Conservation (phyloP, 1,140 invertebrate genomes). For the Papilio dardanus region DNA sequence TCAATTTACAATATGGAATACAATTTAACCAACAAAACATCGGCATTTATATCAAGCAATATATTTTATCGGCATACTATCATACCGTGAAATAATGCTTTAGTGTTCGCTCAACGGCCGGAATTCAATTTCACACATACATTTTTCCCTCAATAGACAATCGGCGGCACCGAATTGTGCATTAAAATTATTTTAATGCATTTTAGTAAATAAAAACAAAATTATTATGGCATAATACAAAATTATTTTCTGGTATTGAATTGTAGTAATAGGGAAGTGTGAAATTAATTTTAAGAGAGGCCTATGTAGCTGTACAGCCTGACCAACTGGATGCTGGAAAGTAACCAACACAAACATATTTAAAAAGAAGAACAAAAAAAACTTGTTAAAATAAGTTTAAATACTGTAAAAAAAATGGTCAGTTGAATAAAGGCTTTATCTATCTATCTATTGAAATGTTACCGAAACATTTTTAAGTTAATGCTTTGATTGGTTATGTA, state of each 20-base stretch:
- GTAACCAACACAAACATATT: no score
- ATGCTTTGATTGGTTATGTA: no score
- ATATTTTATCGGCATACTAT: slow-evolving; percentile 35
- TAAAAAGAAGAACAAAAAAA: no score
- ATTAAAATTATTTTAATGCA: slow-evolving; percentile 22
- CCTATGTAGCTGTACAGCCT: no score
- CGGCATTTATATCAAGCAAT: slow-evolving; percentile 27
- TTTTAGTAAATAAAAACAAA: not conserved
- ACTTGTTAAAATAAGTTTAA: no score
- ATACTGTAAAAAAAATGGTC: no score
- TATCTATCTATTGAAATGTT: no score
- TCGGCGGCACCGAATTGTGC: slow-evolving; percentile 5
- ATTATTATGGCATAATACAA: not conserved
- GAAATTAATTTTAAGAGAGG: no score
- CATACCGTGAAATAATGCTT: slow-evolving; percentile 35
- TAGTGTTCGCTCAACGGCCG: slow-evolving; percentile 33
- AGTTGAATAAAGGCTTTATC: no score
- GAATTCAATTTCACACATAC: slow-evolving; percentile 34
- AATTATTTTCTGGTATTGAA: not conserved
- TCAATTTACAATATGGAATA: slow-evolving; percentile 17
- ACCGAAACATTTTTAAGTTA: no score
- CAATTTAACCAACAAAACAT: slow-evolving; percentile 35
- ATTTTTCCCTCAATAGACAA: slow-evolving; percentile 32
- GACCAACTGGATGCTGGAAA: no score
- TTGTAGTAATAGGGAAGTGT: no score